Conservation (phyloP, 2,797 vertebrate species). For the Anniella stebbinsi region DNA sequence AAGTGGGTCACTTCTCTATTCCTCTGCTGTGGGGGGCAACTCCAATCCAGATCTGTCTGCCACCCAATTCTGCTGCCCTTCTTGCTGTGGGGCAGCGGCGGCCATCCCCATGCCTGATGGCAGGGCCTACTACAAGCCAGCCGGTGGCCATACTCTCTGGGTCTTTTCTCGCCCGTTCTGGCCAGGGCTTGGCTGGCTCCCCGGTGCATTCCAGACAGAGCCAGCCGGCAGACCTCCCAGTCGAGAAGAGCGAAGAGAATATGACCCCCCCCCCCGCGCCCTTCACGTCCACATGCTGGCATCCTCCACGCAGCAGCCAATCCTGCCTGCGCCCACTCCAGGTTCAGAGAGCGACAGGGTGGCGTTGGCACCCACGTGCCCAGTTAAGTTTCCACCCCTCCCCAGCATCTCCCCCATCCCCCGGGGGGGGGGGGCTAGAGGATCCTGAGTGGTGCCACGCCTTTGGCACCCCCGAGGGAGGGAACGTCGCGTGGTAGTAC, state of each 20-base stretch:
- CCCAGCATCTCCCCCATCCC: not conserved
- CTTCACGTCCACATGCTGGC: not conserved
- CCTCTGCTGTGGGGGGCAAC: not conserved
- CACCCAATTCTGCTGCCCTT: not conserved
- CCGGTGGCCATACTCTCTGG: not conserved
- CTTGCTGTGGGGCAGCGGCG: not conserved
- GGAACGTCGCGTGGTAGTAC: not conserved
- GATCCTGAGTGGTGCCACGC: not conserved
- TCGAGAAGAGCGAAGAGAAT: not conserved
- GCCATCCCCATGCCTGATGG: not conserved
- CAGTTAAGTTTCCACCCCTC: not conserved
- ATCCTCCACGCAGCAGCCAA: not conserved
- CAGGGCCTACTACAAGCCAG: too few relatives aligned
- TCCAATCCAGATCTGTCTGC: not conserved
- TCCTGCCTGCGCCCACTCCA: not conserved
- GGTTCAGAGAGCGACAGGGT: not conserved
- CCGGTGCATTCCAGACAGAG: not conserved
- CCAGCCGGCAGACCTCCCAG: not conserved
- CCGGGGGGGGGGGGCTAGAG: not conserved
- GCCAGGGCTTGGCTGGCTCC: not conserved
- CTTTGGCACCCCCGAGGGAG: too few relatives aligned
- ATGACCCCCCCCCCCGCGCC: not conserved
- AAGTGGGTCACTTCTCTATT: not conserved
- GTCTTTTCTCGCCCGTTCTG: not conserved
- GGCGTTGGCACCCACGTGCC: not conserved